Base-by-base conservation (phyloP, 2,113 vertebrate species). In the Sylvia atricapilla region DNA sequence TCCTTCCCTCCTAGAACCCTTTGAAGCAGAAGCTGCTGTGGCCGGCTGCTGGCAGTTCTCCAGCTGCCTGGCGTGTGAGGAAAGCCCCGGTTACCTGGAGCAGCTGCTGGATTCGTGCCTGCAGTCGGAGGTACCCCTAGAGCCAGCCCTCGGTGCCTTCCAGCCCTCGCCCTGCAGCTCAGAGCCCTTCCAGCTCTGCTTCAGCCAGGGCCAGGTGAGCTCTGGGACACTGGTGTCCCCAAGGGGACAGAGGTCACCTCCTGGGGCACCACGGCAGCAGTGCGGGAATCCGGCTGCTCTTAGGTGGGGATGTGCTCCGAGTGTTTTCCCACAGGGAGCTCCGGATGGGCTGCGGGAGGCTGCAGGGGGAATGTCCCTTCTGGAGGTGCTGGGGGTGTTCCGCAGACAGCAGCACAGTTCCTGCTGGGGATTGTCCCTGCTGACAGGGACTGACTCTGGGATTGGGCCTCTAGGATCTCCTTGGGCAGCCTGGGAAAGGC, bases 201-300 rank as follows among this genome's bases (percentile, higher is more conserved):
- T 98, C 80, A 98, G 94, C 80, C 98, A 98, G 60, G 98, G 90
- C 87, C 96, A 98, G 99, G 99, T 99, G 99, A 97, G 97, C 68
- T 76, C 59, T 50, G 76, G 20, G 21, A 62, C 60, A 27, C 19
- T 33, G 53, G 60, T 3, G 2, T 22, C 13, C 28, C 67, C 90
- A 33, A 2, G 15, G 72, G 75, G 74, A 63, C 20, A 9, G 58
- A 78, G 62, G 16, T 18, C 75, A 7, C n/a, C 4, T 35, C 62
- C n/a, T 8, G 28, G 84, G 69, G 33, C 22, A 75, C 37, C 46
- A 2, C 27, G 39, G 73, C 37, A 39, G 80, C 35, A 20, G 1
- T 0, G 39, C 16, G 70, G 78, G 39, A 39, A n/a, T 11, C 24
- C 16, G 44, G 31, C 46, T 55, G 79, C 7, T 74, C 43, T 46